phyloP scores from a whole-genome alignment of 2,888 invertebrate species.

The Cheilosia vulpina region DNA sequence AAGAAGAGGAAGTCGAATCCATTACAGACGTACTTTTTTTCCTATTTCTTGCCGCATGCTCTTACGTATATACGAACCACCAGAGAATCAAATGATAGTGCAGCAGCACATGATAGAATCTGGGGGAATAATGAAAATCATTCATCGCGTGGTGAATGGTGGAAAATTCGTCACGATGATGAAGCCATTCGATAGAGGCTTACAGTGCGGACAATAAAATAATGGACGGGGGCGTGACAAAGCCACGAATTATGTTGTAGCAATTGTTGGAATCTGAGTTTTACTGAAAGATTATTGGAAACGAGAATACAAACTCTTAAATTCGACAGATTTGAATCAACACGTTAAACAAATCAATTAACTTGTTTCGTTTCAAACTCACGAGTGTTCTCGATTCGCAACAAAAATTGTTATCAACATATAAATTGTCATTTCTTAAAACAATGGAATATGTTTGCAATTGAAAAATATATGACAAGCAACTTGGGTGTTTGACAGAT shows the following conservation, averaged over 20 bases:
- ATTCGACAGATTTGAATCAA: too few relatives aligned
- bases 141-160: constrained; percentile 55
- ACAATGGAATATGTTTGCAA: too few relatives aligned
- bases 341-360: too few relatives aligned
- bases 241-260: not conserved
- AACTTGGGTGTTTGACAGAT: too few relatives aligned
- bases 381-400: too few relatives aligned
- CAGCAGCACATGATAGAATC: constrained; percentile 24
- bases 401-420: too few relatives aligned
- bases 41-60: not conserved
- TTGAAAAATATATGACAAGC: too few relatives aligned
- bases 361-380: too few relatives aligned
- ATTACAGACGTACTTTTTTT: constrained; percentile 17
- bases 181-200: constrained; percentile 36
- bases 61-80: constrained; percentile 13
- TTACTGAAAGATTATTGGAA: too few relatives aligned
- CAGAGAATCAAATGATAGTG: constrained; percentile 52
- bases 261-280: too few relatives aligned
- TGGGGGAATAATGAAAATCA: constrained; percentile 52
- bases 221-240: constrained; percentile 17
- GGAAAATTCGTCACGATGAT: constrained; percentile 45
- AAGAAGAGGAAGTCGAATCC: constrained; percentile 50
- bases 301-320: too few relatives aligned
- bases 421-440: too few relatives aligned
- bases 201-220: constrained; percentile 50